phyloP scores from a whole-genome alignment of 2,113 vertebrate species.

The Scomber colias region DNA sequence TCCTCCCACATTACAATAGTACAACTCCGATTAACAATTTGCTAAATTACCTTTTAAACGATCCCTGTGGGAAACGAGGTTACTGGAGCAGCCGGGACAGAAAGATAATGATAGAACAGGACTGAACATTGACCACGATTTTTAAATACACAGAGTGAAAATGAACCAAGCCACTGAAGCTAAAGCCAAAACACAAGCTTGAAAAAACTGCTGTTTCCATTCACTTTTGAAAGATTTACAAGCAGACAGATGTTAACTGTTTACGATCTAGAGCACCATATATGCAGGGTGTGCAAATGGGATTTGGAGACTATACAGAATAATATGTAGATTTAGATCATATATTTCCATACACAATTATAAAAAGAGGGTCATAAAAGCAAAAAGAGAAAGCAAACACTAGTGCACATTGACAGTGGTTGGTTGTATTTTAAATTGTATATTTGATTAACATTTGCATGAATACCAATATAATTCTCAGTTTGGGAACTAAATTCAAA shows the following conservation, averaged over 20 bases:
- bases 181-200: background rate
- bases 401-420: too few species aligned
- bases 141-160: background rate
- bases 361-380: background rate
- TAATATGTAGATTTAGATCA: background rate
- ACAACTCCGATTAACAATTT: too few species aligned
- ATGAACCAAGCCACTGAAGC: background rate
- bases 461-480: too few species aligned
- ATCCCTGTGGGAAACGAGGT: background rate
- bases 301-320: background rate
- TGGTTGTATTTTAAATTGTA: too few species aligned
- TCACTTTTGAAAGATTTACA: constrained; percentile 18
- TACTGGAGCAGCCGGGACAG: background rate
- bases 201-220: background rate
- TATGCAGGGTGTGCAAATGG: background rate
- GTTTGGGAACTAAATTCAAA: too few species aligned
- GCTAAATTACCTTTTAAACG: background rate
- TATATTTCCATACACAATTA: background rate
- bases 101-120: background rate
- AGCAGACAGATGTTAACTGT: constrained; percentile 17
- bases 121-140: background rate
- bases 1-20: too few species aligned
- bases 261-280: background rate
- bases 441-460: too few species aligned
- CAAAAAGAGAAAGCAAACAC: background rate